Evolutionary conservation across 2,888 invertebrate genomes (phyloP).

Genomic region (Drosophila picticornis): DNA sequence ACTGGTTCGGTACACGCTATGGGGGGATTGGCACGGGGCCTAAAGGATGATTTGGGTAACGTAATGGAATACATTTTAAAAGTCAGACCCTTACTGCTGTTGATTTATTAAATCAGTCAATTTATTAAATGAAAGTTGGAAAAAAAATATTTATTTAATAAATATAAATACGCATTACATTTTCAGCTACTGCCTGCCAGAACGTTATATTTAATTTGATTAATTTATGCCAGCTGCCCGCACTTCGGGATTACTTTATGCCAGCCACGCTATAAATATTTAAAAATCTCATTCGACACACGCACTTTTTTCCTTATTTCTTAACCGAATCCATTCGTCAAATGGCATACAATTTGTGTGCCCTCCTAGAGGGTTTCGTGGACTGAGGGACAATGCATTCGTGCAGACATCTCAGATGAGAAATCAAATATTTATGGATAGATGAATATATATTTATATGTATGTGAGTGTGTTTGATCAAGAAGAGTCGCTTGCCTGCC

Average conservation of each 20-base stretch:
- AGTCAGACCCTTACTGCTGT: neutral
- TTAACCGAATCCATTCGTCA: constrained; percentile 25
- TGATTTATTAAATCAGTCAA: neutral
- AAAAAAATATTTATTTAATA: constrained; percentile 9
- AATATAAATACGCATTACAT: neutral
- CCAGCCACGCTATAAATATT: constrained; percentile 21
- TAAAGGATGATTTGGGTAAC: neutral
- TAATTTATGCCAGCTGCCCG: constrained; percentile 10
- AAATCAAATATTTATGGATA: neutral
- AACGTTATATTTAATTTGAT: constrained; percentile 1
- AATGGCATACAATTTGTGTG: constrained; percentile 55
- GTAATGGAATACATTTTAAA: neutral
- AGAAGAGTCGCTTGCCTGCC: neutral
- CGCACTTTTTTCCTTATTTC: constrained; percentile 4
- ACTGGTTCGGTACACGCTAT: neutral
- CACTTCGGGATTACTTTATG: constrained; percentile 8
- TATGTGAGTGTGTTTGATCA: neutral
- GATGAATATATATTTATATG: neutral
- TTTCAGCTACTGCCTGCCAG: constrained; percentile 13
- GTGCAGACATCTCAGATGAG: neutral
- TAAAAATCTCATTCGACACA: constrained; percentile 22
- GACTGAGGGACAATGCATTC: neutral
- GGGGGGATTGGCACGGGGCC: neutral
- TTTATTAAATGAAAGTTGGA: constrained; percentile 1
- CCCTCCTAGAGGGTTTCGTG: neutral